Evolutionary conservation across 2,113 vertebrate genomes (phyloP), one percentile per base, ranked within the genome.

Genomic region (Condylura cristata): DNA sequence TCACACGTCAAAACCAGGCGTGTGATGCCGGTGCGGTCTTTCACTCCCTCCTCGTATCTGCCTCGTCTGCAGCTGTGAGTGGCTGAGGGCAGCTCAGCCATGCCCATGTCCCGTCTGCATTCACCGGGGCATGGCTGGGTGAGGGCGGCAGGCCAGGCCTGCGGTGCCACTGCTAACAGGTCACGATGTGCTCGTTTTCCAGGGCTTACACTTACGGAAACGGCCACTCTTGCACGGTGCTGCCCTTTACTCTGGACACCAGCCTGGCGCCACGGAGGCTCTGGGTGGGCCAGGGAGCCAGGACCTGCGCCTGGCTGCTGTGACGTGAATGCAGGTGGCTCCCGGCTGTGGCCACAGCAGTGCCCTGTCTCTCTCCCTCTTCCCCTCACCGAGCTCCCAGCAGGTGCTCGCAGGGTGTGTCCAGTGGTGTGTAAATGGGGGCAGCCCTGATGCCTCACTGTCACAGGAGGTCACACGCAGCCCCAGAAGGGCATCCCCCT

Each of bases 291-390:
- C 51, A 2, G 37, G 65, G 66, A 2, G 1, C 30, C 37, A 5
- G 8, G 30, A 9, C 13, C 8, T 34, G 3, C 3, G n/a, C 76
- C 7, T 34, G 37, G 10, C 11, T 70, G 58, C 14, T 46, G 28
- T 12, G 2, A 34, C 5, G 13, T 28, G 32, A 89, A 74, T 3
- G 0, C 1, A 17, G 13, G 60, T 53, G 46, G n/a, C 48, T 46
- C 5, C 3, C 4, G 11, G 41, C 30, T 3, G 0, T 48, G 28
- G 78, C 65, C 17, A 0, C 6, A 2, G 8, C 22, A n/a, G 70
- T 48, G 56, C 51, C 34, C 6, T 41, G 11, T n/a, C 65, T 58
- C 22, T 28, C 80, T 39, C 80, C 28, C 41, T 37, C 37, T 71
- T 32, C 58, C 10, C 1, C 8, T 61, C 75, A 44, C 41, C 26